Evolutionary conservation across 2,888 invertebrate species (phyloP).

Genomic region (Uloborus plumipes): DNA sequence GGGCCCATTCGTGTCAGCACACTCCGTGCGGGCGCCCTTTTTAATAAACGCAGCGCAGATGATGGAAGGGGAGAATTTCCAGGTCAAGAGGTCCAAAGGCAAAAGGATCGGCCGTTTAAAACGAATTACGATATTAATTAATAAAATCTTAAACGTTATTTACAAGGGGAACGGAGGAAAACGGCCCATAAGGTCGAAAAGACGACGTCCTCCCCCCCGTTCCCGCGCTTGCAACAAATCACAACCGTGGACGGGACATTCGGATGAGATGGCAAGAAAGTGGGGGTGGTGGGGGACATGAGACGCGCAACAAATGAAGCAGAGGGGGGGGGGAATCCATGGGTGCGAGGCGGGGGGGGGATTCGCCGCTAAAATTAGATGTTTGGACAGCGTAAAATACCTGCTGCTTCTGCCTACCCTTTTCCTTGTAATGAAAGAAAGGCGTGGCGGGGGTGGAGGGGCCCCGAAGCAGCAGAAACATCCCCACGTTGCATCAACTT

Average conservation of each 20-base stretch:
- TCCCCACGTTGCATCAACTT: slow-evolving; percentile 46
- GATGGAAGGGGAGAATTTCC: slow-evolving; percentile 13
- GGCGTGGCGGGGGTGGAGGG: slow-evolving; percentile 10
- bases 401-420: slow-evolving; percentile 55
- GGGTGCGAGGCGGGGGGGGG: slow-evolving; percentile 20
- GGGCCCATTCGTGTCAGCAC: too few relatives aligned
- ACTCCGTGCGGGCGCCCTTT: not conserved
- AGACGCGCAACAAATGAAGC: slow-evolving; percentile 61
- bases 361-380: slow-evolving; percentile 61
- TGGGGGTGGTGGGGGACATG: slow-evolving; percentile 8
- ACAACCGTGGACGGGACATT: slow-evolving; percentile 45
- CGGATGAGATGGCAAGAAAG: slow-evolving; percentile 15
- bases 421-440: slow-evolving; percentile 46
- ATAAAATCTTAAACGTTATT: slow-evolving; percentile 59
- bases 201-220: slow-evolving; percentile 18
- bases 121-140: slow-evolving; percentile 62
- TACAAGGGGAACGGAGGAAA: slow-evolving; percentile 40
- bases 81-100: not conserved
- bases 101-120: slow-evolving; percentile 41
- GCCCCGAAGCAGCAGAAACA: slow-evolving; percentile 29
- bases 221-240: slow-evolving; percentile 43
- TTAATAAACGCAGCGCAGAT: slow-evolving; percentile 21
- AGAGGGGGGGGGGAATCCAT: slow-evolving; percentile 8
- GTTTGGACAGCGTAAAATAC: slow-evolving; percentile 65
- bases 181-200: slow-evolving; percentile 11